Evolutionary conservation across 2,888 invertebrate genomes (phyloP), one percentile per base, ranked within the genome.

Genomic region (Aphodius sticticus): DNA sequence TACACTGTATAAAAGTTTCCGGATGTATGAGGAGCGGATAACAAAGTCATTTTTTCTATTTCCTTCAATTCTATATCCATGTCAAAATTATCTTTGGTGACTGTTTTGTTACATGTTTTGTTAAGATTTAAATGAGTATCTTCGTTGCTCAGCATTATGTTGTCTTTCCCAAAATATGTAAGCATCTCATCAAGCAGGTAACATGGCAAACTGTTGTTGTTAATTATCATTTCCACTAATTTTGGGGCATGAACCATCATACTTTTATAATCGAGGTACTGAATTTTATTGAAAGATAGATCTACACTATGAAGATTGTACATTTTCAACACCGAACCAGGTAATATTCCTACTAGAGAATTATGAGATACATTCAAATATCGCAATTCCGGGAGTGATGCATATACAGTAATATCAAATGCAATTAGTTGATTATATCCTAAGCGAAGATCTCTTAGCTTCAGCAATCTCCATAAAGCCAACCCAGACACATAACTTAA

Each of bases 221-320:
- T 85, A 9, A 89, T 79, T 72, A 83, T 82, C 1, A 89, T 77
- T 77, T 86, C 86, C 0, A 87, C 82, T 6, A 89, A 81, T 26
- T 84, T 85, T 0, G 88, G 88, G 72, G 88, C 81, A 76, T 88
- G 84, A 0, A 85, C 82, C 12, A 87, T 84, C 26, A 89, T 81
- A 6, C 83, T 81, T 12, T 85, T 84, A 81, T 88, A 89, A 81
- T 89, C 88, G 4, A 89, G 80, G 81, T 88, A 85, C 0, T 82
- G 82, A 7, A 89, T 81, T 12, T 85, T 84, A 80, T 89, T 89
- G 77, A 83, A 81, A 0, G 88, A 87, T 4, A 89, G 79, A 82
- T 89, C 89, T 38, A 89, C 80, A 36, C 86, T 85, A 79, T 88
- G 87, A 7, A 89, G 81, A 81, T 85, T 88, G 69, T 85, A 85